Evolutionary conservation across 2,797 vertebrate species (phyloP), one percentile per base, ranked within the genome.

Genomic region (Coranthus polyacanthus): DNA sequence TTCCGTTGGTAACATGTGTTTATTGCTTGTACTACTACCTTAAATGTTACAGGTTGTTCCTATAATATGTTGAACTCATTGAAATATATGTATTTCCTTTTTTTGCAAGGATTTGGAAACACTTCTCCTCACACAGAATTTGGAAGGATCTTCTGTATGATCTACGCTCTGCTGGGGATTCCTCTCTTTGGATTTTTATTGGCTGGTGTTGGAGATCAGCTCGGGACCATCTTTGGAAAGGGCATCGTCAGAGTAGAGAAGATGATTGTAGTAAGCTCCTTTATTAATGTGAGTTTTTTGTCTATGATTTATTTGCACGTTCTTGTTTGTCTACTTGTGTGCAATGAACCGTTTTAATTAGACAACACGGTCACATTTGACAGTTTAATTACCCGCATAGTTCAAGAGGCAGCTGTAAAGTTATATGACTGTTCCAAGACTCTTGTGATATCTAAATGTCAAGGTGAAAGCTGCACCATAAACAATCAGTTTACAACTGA

Each of bases 181-280:
- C 98, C 98, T 16, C 93, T 99, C 0, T 99, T 99, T 82, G 98
- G 98, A 47, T 99, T 99, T 92, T 87, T 99, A 36, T 82, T 99
- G 93, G 97, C 98, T 58, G 98, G 98, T 59, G 98, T 99, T 41
- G 98, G 98, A 64, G 98, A 99, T 84, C 98, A 99, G 81, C 85
- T 99, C 54, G 98, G 98, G 46, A 99, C 98, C 47, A 98, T 99
- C 82, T 99, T 99, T 75, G 97, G 97, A 72, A 99, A 99, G 89
- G 96, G 96, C 81, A 98, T 98, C 39, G 95, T 96, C 82, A 97
- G 92, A 95, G 97, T 98, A 57, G 97, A 99, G 91, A 96, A 98
- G 71, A 98, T 97, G 21, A 98, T 99, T 83, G 96, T 97, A 93
- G 97, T 98, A 90, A 95, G 95, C 2, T 26, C 12, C 16, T 22